Evolutionary conservation across 1,140 invertebrate species (phyloP).

Genomic region (Sipha flava): DNA sequence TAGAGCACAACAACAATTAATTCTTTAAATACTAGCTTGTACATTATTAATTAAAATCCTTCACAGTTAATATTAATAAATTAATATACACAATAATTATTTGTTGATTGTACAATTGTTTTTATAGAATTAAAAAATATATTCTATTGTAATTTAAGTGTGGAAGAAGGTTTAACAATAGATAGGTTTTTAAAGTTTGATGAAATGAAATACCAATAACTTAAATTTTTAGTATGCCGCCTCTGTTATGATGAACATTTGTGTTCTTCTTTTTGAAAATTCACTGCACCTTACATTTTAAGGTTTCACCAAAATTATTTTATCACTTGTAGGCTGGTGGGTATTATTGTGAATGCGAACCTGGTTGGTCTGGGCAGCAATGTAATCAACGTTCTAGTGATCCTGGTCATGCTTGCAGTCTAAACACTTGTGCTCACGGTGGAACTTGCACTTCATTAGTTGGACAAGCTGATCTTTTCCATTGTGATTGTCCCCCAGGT

Average conservation of each 20-base stretch:
- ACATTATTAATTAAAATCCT: too few species aligned
- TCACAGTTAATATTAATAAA: too few species aligned
- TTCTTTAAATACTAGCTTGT: too few species aligned
- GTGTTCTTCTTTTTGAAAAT: not conserved
- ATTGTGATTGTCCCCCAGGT: conserved; percentile 64
- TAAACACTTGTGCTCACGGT: conserved; percentile 53
- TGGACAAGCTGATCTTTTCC: conserved; percentile 59
- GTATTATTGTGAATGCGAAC: conserved; percentile 22
- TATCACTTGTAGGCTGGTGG: conserved; percentile 21
- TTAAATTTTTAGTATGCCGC: not conserved
- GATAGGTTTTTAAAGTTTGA: not conserved
- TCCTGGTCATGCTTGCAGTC: conserved; percentile 47
- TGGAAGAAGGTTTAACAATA: too few species aligned
- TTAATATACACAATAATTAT: too few species aligned
- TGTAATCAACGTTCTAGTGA: conserved; percentile 9
- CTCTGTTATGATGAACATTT: not conserved
- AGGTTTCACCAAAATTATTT: not conserved
- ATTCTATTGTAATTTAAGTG: too few species aligned
- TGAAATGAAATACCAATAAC: not conserved
- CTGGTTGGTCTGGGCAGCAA: conserved; percentile 17
- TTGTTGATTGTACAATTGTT: too few species aligned
- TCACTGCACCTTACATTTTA: not conserved
- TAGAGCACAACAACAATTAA: too few species aligned
- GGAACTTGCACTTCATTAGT: conserved; percentile 48
- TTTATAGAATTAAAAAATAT: too few species aligned